Evolutionary conservation across 2,113 vertebrate species (phyloP).

Genomic region (Triplophysa rosa): DNA sequence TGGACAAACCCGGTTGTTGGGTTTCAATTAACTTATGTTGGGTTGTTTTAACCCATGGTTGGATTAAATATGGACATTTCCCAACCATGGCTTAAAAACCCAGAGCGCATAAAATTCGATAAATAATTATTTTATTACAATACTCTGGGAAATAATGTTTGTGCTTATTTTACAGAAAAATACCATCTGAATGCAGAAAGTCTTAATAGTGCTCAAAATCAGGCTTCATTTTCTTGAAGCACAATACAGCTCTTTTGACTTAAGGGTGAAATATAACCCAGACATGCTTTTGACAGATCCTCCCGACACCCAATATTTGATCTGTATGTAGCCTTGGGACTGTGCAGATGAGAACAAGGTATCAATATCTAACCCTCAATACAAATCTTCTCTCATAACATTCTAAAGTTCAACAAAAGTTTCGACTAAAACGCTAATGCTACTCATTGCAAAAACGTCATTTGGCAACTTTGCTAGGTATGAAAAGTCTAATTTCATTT

Average conservation of each 20-base stretch:
- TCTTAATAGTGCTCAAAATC: too few species aligned
- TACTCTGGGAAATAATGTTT: too few species aligned
- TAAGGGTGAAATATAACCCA: background rate
- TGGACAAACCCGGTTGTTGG: too few species aligned
- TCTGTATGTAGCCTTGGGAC: background rate
- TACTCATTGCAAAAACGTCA: background rate
- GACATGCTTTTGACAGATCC: background rate
- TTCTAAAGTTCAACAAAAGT: conserved; percentile 4
- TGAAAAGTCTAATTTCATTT: background rate
- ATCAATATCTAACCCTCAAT: conserved; percentile 3
- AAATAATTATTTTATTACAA: too few species aligned
- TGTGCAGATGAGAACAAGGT: conserved; percentile 7
- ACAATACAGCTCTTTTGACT: conserved; percentile 9
- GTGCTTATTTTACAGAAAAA: too few species aligned
- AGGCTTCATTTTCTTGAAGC: too few species aligned
- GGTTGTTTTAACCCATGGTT: too few species aligned
- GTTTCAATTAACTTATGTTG: too few species aligned
- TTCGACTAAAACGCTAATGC: background rate
- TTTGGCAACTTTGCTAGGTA: conserved; percentile 5
- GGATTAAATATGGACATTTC: too few species aligned
- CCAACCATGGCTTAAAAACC: too few species aligned
- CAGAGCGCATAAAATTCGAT: too few species aligned
- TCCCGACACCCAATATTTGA: background rate
- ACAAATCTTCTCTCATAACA: conserved; percentile 1
- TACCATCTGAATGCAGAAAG: too few species aligned